phyloP scores from a whole-genome alignment of 2,888 invertebrate species.

The Andrena haemorrhoa region DNA sequence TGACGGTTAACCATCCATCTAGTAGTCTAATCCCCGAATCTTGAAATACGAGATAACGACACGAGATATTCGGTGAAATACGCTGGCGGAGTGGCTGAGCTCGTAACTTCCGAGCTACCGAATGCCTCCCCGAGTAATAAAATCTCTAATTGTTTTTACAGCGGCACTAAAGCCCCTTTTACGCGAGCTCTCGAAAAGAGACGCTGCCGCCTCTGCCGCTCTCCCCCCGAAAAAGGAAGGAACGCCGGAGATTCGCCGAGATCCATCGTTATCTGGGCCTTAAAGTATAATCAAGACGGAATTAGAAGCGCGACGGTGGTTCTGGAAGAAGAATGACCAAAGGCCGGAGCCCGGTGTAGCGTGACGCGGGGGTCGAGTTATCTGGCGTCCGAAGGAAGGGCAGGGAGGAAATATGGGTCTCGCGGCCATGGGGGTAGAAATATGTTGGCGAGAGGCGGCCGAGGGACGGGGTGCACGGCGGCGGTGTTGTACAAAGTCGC shows the following conservation, averaged over 20 bases:
- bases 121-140: background rate
- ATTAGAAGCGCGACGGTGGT: conserved; percentile 28
- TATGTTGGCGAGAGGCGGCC: conserved; percentile 62
- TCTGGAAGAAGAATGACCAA: conserved; percentile 49
- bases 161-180: background rate
- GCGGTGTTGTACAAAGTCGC: conserved; percentile 57
- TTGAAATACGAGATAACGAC: background rate
- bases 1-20: too few relatives aligned
- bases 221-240: background rate
- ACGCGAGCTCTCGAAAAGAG: background rate
- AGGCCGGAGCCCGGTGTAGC: conserved; percentile 24
- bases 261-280: conserved; percentile 22
- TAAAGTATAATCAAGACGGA: conserved; percentile 37
- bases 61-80: background rate
- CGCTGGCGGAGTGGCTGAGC: background rate
- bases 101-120: background rate
- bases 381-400: conserved; percentile 68
- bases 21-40: too few relatives aligned
- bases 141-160: conserved; percentile 9
- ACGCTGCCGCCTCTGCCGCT: too few relatives aligned
- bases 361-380: conserved; percentile 47
- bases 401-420: conserved; percentile 81
- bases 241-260: conserved; percentile 3
- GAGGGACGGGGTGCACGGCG: conserved; percentile 47
- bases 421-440: conserved; percentile 75